These are phyloP conservation scores for Drusus annulatus DNA, from an alignment of 1,140 invertebrate species.

Conservation along the genomic window DNA sequence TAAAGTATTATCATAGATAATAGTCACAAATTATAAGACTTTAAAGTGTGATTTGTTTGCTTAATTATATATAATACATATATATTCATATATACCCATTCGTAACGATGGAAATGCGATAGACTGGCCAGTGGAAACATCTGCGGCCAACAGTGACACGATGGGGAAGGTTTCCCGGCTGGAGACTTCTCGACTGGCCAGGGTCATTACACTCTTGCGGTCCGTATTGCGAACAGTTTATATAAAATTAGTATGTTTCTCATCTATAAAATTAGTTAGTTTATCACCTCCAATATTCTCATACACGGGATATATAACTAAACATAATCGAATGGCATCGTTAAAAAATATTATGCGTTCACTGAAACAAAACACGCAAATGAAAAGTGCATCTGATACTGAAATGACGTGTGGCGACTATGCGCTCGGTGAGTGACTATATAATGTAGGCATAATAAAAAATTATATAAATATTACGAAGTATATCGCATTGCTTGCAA, in stretches of 20 bases:
- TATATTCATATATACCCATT: conserved; percentile 42
- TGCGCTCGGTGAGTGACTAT: conserved; percentile 4
- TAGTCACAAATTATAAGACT: conserved; percentile 57
- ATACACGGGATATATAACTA: conserved; percentile 5
- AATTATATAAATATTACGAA: conserved; percentile 41
- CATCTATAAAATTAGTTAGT: background rate
- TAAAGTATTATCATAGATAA: conserved; percentile 59
- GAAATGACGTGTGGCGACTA: conserved; percentile 12
- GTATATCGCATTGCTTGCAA: conserved; percentile 37
- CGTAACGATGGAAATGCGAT: conserved; percentile 56
- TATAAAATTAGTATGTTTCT: conserved; percentile 22
- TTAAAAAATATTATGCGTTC: conserved; percentile 16
- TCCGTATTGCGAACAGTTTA: conserved; percentile 16
- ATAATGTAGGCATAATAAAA: conserved; percentile 37
- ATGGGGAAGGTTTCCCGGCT: background rate
- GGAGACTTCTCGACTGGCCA: background rate
- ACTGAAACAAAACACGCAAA: conserved; percentile 29
- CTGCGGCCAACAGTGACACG: background rate
- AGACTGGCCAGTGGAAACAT: conserved; percentile 25
- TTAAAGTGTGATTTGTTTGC: conserved; percentile 53
- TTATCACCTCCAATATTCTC: background rate
- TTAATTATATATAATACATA: conserved; percentile 48
- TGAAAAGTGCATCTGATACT: conserved; percentile 24
- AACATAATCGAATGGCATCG: conserved; percentile 43
- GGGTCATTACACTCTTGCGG: background rate